Evolutionary conservation across 2,888 invertebrate genomes (phyloP).

Genomic region (Crossocerus cetratus): DNA sequence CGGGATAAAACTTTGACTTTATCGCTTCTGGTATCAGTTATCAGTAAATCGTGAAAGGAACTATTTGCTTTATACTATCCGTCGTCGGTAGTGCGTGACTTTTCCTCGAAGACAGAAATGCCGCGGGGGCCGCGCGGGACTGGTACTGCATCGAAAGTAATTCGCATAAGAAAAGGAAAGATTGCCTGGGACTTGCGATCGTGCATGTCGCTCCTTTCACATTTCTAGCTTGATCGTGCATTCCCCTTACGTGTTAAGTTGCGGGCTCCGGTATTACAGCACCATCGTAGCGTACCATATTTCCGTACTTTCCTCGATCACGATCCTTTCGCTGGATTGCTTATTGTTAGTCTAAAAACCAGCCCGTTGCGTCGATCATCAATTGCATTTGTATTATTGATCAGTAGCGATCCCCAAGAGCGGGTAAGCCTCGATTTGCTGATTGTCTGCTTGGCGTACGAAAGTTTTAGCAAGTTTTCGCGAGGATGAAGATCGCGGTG

Average conservation of each 20-base stretch:
- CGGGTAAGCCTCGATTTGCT: background rate
- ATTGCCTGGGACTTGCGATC: slow-evolving; percentile 25
- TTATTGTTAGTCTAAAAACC: background rate
- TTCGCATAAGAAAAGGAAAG: slow-evolving; percentile 7
- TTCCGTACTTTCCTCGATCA: background rate
- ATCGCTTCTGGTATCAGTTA: background rate
- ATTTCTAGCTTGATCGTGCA: slow-evolving; percentile 19
- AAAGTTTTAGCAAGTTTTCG: background rate
- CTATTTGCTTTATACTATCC: background rate
- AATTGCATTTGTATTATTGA: background rate
- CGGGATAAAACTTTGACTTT: background rate
- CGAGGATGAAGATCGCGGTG: slow-evolving; percentile 81
- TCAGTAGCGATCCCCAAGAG: background rate
- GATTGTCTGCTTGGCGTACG: background rate
- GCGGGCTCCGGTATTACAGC: background rate
- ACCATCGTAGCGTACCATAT: background rate
- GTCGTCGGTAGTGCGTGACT: background rate
- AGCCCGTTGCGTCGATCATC: background rate
- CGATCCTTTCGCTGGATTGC: background rate
- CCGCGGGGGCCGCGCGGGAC: too few species aligned
- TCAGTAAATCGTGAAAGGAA: background rate
- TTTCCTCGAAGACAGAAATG: too few species aligned
- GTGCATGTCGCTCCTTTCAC: slow-evolving; percentile 32
- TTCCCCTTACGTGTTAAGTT: slow-evolving; percentile 6
- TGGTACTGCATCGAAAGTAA: background rate